Conservation (phyloP, 2,888 invertebrate species). For the Synergus umbraculus region DNA sequence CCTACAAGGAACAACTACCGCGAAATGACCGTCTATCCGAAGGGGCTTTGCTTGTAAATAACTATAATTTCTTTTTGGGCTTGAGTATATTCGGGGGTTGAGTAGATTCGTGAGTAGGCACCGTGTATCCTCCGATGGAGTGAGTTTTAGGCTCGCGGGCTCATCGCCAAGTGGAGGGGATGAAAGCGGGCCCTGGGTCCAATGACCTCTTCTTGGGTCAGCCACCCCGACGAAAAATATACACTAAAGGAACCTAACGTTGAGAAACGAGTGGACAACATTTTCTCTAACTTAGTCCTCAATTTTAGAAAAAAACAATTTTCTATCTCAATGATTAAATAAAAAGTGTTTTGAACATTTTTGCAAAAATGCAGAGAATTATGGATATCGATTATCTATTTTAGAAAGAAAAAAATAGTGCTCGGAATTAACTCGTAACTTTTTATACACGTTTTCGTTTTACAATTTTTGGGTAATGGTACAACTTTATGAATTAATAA, state of each 20-base stretch:
- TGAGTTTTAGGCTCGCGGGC: conserved; percentile 59
- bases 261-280: background rate
- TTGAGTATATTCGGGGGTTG: conserved; percentile 64
- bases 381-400: too few relatives aligned
- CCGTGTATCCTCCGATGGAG: conserved; percentile 50
- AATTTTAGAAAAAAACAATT: background rate
- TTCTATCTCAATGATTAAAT: background rate
- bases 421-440: too few relatives aligned
- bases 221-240: conserved; percentile 71
- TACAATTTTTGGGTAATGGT: too few relatives aligned
- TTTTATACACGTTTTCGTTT: too few relatives aligned
- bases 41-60: conserved; percentile 71
- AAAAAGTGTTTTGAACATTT: too few relatives aligned
- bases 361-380: too few relatives aligned
- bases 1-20: conserved; percentile 67
- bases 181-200: conserved; percentile 72
- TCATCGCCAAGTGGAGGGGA: conserved; percentile 64
- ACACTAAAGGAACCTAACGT: conserved; percentile 41
- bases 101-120: conserved; percentile 56
- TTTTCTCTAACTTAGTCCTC: background rate
- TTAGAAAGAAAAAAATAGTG: too few relatives aligned
- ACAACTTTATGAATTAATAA: too few relatives aligned
- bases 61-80: conserved; percentile 75
- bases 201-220: conserved; percentile 75
- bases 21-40: conserved; percentile 74